A percentile compares a stretch with the other conserved stretches of the same genome.
These are phyloP conservation scores for Nematostella vectensis DNA, from an alignment of 92 coral and sea anemone species.

Conservation along the genomic window DNA sequence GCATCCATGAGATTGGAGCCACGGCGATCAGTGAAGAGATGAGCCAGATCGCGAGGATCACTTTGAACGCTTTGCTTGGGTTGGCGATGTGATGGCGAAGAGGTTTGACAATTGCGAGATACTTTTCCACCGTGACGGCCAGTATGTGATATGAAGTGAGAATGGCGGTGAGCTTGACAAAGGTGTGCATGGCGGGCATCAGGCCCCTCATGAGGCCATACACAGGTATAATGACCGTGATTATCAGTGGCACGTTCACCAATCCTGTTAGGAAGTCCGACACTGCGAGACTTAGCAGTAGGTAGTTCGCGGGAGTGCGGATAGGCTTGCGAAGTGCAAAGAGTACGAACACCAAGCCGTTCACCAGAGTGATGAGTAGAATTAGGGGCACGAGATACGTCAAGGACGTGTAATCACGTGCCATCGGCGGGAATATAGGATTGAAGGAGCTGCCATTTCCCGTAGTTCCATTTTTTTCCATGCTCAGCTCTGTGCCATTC, in stretches of 20 bases:
- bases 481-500: too few species aligned
- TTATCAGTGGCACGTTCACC: slow-evolving; percentile 35
- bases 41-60: slow-evolving; percentile 43
- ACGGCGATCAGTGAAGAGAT: slow-evolving; percentile 38
- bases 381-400: slow-evolving; percentile 23
- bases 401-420: neutral
- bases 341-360: slow-evolving; percentile 36
- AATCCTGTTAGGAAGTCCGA: slow-evolving; percentile 48
- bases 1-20: slow-evolving; percentile 40
- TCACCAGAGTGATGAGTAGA: slow-evolving; percentile 25
- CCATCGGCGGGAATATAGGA: neutral
- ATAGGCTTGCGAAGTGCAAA: slow-evolving; percentile 25
- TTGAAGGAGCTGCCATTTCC: too few species aligned
- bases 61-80: slow-evolving; percentile 25
- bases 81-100: slow-evolving; percentile 46
- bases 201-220: neutral
- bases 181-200: slow-evolving; percentile 5
- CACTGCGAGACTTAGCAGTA: slow-evolving; percentile 45
- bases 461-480: too few species aligned
- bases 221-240: slow-evolving; percentile 3
- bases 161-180: slow-evolving; percentile 32
- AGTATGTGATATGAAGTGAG: slow-evolving; percentile 62
- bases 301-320: slow-evolving; percentile 48
- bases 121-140: slow-evolving; percentile 58
- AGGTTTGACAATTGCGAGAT: slow-evolving; percentile 61